Evolutionary conservation across 2,888 invertebrate species (phyloP), one percentile per base, ranked within the genome.

Genomic region (Hydriomena furcata): DNA sequence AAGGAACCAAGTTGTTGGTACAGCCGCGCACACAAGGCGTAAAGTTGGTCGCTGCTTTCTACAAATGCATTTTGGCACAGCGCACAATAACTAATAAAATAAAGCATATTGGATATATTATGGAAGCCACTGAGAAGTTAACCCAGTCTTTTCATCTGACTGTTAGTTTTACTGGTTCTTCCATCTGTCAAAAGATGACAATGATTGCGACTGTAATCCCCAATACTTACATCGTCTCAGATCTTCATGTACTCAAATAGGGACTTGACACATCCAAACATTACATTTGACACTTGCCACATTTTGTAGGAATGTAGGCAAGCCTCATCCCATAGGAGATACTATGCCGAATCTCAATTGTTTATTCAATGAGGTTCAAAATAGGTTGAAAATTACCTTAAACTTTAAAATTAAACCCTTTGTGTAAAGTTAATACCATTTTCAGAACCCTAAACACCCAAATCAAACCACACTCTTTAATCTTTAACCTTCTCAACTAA

Each of bases 21-120:
- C 69, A 54, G 52, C 62, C 64, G 63, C 52, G 51, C 7, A 63
- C 65, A 60, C 48, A 60, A 42, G 11, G 27, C 10, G 12, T 40
- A 13, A 17, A 43, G 8, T 25, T 17, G 6, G 7, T 36, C 21
- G 20, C 24, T 7, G 7, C 12, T 13, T 31, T 31, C 13, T 7
- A 31, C 28, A 32, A 17, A 34, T 34, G 20, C n/a, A 34, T 34
- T 34, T 17, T 17, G 23, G 23, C 7, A 5, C 5, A 23, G 23
- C 7, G 23, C 23, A 3, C 17, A 17, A 17, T n/a, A n/a, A n/a
- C n/a, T n/a, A n/a, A n/a, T 17, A 17, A 17, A 17, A 17, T 17
- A 17, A 17, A 17, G 17, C 2, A 17, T 17, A 17, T 17, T 17
- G 17, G 17, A 17, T 17, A 17, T 3, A 17, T 17, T n/a, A 17